Percentiles rank a stretch among this genome's conserved stretches.
phyloP scores from a whole-genome alignment of 2,888 invertebrate genomes.

The Doris montereyensis region DNA sequence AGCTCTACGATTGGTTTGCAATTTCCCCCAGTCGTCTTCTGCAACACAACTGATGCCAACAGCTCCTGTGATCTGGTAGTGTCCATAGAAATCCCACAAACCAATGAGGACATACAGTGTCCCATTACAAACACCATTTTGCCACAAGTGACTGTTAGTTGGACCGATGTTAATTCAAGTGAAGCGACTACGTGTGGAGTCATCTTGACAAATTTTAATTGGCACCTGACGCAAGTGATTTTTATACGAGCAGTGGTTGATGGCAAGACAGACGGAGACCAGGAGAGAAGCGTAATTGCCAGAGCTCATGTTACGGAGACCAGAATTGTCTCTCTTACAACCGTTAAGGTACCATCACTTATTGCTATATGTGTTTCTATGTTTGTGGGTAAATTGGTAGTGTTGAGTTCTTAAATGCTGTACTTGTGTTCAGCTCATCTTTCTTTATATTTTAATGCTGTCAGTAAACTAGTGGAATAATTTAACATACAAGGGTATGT shows the following conservation, averaged over 20 bases:
- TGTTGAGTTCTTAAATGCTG: no score
- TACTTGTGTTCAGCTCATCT: no score
- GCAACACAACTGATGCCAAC: slow-evolving; percentile 39
- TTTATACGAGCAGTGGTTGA: slow-evolving; percentile 51
- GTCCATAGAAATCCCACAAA: slow-evolving; percentile 29
- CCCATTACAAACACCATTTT: slow-evolving; percentile 34
- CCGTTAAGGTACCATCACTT: slow-evolving; percentile 27
- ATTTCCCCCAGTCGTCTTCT: slow-evolving; percentile 51
- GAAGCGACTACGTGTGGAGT: slow-evolving; percentile 44
- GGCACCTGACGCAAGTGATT: slow-evolving; percentile 46
- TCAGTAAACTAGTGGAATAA: no score
- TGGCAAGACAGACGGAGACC: slow-evolving; percentile 50
- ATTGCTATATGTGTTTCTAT: no score
- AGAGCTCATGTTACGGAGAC: slow-evolving; percentile 26
- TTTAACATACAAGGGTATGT: no score
- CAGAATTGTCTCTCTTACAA: slow-evolving; percentile 15
- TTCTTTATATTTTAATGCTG: no score
- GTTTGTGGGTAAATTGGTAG: no score
- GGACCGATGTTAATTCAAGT: slow-evolving; percentile 7
- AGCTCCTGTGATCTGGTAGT: slow-evolving; percentile 25
- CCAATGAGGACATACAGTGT: slow-evolving; percentile 36
- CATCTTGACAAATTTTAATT: slow-evolving; percentile 48
- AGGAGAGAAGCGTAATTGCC: slow-evolving; percentile 41
- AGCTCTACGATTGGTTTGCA: slow-evolving; percentile 45
- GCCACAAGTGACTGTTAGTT: slow-evolving; percentile 45